A percentile compares a stretch with the other conserved stretches of the same genome.
Evolutionary conservation across 2,113 vertebrate genomes (phyloP).

Genomic region (Saguinus imperator): DNA sequence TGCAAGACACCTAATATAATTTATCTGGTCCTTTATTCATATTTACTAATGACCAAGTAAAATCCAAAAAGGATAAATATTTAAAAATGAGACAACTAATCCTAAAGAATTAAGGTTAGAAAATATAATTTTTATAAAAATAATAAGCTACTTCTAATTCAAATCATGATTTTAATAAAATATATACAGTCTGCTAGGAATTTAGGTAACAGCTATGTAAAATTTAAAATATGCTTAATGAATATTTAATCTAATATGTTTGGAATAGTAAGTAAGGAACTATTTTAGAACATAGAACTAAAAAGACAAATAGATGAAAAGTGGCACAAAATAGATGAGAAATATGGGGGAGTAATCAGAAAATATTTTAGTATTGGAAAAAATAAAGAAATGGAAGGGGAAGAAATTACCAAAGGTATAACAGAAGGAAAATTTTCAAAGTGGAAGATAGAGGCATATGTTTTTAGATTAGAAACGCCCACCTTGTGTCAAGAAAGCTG

Average conservation of each 20-base stretch:
- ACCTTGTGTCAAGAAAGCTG: neutral
- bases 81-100: neutral
- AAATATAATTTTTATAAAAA: neutral
- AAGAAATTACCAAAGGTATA: neutral
- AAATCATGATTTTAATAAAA: neutral
- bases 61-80: neutral
- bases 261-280: neutral
- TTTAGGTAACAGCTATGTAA: neutral
- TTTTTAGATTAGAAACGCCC: neutral
- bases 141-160: neutral
- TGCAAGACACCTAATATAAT: neutral
- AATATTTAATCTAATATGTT: neutral
- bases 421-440: neutral
- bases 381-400: rapidly evolving
- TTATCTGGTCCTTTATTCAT: neutral
- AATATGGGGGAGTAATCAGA: neutral
- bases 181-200: neutral
- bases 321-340: neutral
- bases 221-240: neutral
- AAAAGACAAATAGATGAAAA: neutral
- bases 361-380: neutral
- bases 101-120: neutral
- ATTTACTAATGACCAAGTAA: neutral
- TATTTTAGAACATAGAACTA: neutral
- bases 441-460: neutral